Base-by-base conservation (phyloP, 2,888 invertebrate genomes). In the Thalpophila matura region DNA sequence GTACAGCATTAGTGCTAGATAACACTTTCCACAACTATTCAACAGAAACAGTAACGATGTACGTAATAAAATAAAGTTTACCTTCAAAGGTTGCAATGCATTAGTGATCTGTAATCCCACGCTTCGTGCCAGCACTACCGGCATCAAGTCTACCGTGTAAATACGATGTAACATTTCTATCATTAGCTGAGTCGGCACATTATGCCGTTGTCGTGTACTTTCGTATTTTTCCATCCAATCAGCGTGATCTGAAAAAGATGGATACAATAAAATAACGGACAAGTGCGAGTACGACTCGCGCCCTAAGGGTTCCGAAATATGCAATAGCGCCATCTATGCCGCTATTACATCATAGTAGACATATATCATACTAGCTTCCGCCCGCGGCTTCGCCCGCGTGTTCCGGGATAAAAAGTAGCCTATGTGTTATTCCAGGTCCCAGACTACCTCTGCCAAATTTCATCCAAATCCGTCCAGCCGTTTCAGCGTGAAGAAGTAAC, bases 81-180 rank as follows among this genome's bases (percentile, higher is more conserved):
- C 97, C 96, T 98, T 98, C 26, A 98, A 81, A 26, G 97, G 97
- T 45, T 96, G 95, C 16, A 98, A 83, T n/a, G 97, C 97, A 83
- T 98, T 96, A 0, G 97, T 97, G 26, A 98, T 84, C 86, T 98
- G 98, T 56, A 99, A 91, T 0, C 99, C 99, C 9, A 99, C 84
- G 85, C 98, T 98, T 76, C 99, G 95, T 2, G 97, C 88, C n/a
- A 98, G 88, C 0, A 99, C 98, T 0, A 98, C 82, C 0, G 98
- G 98, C 27, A 96, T 94, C 37, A 96, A 94, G 43, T 97, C 96
- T 7, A 96, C 96, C 58, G 96, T 96, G 89, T 99, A 99, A 6
- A 99, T 94, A 43, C 97, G 95, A 83, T 99, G 98, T 43, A 99
- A 92, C 5, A 97, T 97, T 90, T 99, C 99, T 3, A 99, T 96